Conservation (phyloP, 2,797 vertebrate species). For the Spea hammondii region DNA sequence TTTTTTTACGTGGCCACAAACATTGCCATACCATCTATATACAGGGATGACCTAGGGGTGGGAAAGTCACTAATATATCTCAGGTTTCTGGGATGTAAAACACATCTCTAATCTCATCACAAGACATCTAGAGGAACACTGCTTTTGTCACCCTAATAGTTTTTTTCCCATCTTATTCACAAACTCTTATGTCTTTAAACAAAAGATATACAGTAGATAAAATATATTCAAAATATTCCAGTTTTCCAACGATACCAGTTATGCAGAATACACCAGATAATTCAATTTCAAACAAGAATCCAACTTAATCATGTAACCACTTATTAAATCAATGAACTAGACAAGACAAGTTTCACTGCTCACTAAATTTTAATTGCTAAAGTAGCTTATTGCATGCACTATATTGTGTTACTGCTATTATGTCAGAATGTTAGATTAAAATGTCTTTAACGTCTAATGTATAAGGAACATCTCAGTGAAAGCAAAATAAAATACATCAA, state of each 20-base stretch:
- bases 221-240: no score
- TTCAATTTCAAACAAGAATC: conserved; percentile 19
- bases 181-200: no score
- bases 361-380: conserved; percentile 9
- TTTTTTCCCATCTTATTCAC: no score
- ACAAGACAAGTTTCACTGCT: not conserved
- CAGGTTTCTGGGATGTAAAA: no score
- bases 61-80: no score
- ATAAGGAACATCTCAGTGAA: not conserved
- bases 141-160: no score
- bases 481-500: not conserved
- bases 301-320: conserved; percentile 24
- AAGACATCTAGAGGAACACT: no score
- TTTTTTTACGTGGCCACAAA: no score
- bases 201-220: no score
- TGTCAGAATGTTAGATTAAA: not conserved
- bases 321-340: conserved; percentile 11
- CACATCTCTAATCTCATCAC: no score
- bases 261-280: not conserved
- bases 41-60: no score
- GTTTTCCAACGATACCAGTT: not conserved
- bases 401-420: not conserved
- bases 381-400: conserved; percentile 6
- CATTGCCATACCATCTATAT: no score
- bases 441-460: not conserved